Evolutionary conservation across 2,113 vertebrate genomes (phyloP).

Genomic region (Cephalopholis sonnerati): DNA sequence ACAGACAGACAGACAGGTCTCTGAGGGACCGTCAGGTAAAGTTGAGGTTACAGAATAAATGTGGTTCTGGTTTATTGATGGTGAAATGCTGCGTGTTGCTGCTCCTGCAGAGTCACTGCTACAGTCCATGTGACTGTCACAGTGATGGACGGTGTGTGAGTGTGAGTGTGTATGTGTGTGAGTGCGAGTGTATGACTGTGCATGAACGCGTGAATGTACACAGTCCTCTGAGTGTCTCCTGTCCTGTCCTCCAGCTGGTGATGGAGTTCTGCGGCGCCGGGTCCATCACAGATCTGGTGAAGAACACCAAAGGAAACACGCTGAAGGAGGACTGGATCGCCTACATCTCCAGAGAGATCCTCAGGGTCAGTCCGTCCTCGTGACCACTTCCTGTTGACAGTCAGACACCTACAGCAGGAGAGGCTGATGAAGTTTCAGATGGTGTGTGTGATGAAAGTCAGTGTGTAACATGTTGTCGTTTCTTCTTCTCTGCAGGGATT

Average conservation of each 20-base stretch:
- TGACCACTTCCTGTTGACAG: neutral
- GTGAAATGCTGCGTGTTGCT: neutral
- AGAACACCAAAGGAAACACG: constrained; percentile 98
- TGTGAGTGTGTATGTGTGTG: neutral
- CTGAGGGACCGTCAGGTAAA: too few species aligned
- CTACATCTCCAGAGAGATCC: constrained; percentile 98
- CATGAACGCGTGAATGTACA: neutral
- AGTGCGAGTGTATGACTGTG: neutral
- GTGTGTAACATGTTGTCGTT: neutral
- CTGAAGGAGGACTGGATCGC: constrained; percentile 99
- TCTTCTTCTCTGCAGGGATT: constrained; percentile 86
- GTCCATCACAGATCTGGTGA: constrained; percentile 98
- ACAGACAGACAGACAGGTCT: too few species aligned
- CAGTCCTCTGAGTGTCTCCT: neutral
- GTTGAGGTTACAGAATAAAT: too few species aligned
- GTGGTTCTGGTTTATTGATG: neutral
- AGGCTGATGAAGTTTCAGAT: too few species aligned
- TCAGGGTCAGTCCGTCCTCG: constrained; percentile 79
- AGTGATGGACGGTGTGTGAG: neutral
- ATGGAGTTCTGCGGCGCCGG: constrained; percentile 99
- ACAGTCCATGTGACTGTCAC: neutral
- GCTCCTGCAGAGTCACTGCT: neutral
- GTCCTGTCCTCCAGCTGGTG: constrained; percentile 88
- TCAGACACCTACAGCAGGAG: neutral
- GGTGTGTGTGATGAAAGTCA: too few species aligned